Percentiles rank a stretch among this genome's conserved stretches.
phyloP scores from a whole-genome alignment of 2,113 vertebrate species.

The Labrus mixtus region DNA sequence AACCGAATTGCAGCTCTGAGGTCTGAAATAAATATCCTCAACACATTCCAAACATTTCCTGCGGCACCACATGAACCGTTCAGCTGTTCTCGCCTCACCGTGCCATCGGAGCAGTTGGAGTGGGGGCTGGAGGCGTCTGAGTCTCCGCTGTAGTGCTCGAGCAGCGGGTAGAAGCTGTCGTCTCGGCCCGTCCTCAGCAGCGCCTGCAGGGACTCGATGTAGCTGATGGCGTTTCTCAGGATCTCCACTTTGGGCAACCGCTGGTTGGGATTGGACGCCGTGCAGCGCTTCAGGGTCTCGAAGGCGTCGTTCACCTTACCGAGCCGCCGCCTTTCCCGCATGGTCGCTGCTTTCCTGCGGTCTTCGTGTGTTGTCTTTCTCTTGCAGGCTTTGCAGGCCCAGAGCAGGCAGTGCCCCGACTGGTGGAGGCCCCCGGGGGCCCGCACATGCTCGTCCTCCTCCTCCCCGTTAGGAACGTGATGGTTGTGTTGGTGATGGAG shows the following conservation, averaged over 20 bases:
- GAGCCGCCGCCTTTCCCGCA: conserved; percentile 94
- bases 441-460: conserved; percentile 93
- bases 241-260: conserved; percentile 98
- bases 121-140: conserved; percentile 95
- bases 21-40: conserved; percentile 49
- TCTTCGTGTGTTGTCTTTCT: conserved; percentile 96
- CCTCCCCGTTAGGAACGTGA: conserved; percentile 61
- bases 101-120: conserved; percentile 97
- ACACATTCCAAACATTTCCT: not conserved
- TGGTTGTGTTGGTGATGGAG: conserved; percentile 68
- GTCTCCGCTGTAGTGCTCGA: conserved; percentile 95
- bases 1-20: not conserved
- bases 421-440: conserved; percentile 97
- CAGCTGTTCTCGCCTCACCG: conserved; percentile 87
- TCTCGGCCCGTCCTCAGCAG: conserved; percentile 93
- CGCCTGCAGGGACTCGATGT: conserved; percentile 96
- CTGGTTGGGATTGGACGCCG: conserved; percentile 95
- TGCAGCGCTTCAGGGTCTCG: conserved; percentile 97
- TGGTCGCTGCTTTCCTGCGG: conserved; percentile 94
- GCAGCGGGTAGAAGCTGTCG: conserved; percentile 86
- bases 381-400: conserved; percentile 99
- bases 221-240: conserved; percentile 97
- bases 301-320: conserved; percentile 98
- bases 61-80: not conserved
- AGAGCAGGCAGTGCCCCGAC: conserved; percentile 94